Conservation (phyloP, 1,140 invertebrate species). For the honey bee (Apis mellifera) region Amel_HAv3.1 CM009941.2:2350501-2351000, state of each 20-base stretch:
- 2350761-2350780: conserved; percentile 1
- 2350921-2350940: conserved; percentile 6
- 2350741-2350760: not conserved
- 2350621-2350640: not conserved
- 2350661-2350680: not conserved
- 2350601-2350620: not conserved
- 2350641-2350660: not conserved
- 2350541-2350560: not conserved
- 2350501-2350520: not conserved
- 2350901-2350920: not conserved
- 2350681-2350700: not conserved
- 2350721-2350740: not conserved
- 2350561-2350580: not conserved
- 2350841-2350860: not conserved
- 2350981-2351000: not conserved
- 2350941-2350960: not conserved
- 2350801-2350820: not conserved
- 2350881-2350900: conserved; percentile 15
- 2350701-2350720: not conserved
- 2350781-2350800: not conserved
- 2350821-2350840: not conserved
- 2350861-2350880: conserved; percentile 21
- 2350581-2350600: not conserved
- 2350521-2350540: not conserved
- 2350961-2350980: not conserved